These are phyloP conservation scores for Plebejus anna DNA, from an alignment of 2,888 invertebrate species.

Conservation along the genomic window DNA sequence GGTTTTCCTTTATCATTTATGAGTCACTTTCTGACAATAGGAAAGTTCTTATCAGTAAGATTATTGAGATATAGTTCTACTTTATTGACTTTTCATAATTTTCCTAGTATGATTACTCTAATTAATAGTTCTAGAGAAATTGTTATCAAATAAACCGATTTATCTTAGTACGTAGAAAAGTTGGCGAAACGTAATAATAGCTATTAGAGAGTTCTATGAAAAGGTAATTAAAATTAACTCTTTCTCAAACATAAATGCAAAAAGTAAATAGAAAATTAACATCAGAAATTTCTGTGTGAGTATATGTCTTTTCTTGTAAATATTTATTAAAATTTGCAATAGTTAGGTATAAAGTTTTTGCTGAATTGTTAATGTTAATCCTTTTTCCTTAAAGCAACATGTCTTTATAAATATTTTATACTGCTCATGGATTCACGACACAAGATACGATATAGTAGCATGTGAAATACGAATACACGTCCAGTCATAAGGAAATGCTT, in stretches of 20 bases:
- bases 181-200: no score
- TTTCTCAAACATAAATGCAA: background rate
- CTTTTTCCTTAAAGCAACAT: no score
- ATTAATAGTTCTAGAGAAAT: background rate
- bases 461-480: background rate
- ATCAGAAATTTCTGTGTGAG: no score
- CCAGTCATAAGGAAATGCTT: background rate
- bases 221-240: background rate
- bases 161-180: background rate
- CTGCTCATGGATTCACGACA: background rate
- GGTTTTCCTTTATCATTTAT: background rate
- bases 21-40: background rate
- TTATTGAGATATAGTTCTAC: background rate
- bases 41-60: background rate
- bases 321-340: no score
- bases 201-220: background rate
- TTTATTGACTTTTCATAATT: background rate
- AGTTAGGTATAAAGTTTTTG: no score
- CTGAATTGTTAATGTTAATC: no score
- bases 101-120: background rate
- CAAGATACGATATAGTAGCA: background rate
- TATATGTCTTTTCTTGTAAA: no score
- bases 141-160: background rate
- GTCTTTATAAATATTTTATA: no score
- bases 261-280: no score